Conservation (phyloP, 2,797 vertebrate genomes). For the Serranus cabrilla region DNA sequence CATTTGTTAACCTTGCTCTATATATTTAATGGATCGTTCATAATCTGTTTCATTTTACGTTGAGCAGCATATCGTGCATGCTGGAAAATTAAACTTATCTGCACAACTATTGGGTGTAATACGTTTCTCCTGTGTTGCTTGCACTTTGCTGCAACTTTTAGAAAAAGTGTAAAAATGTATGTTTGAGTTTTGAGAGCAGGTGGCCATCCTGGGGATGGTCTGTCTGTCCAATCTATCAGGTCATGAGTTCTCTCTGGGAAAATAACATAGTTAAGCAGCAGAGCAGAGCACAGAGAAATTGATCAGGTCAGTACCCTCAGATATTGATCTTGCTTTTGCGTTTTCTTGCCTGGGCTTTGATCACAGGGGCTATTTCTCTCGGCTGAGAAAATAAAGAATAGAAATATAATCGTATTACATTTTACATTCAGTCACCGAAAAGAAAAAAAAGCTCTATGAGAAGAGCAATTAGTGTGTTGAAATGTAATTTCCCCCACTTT, state of each 20-base stretch:
- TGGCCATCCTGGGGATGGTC: conserved; percentile 54
- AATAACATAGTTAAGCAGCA: conserved; percentile 44
- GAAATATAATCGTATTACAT: neutral
- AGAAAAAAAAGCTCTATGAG: conserved; percentile 1
- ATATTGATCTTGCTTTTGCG: conserved; percentile 45
- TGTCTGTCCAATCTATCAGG: conserved; percentile 73
- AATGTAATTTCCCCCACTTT: conserved; percentile 53
- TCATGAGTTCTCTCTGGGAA: conserved; percentile 61
- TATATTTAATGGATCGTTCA: neutral
- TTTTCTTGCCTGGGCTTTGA: conserved; percentile 30
- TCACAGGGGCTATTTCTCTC: conserved; percentile 31
- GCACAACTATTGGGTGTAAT: neutral
- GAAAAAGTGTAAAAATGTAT: conserved; percentile 29
- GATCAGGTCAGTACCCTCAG: conserved; percentile 46
- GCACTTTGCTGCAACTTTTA: conserved; percentile 27
- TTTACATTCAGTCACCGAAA: neutral
- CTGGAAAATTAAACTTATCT: neutral
- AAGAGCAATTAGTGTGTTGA: conserved; percentile 46
- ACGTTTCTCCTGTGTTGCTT: neutral
- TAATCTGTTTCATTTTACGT: neutral
- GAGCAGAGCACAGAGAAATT: conserved; percentile 40
- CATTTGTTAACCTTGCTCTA: neutral
- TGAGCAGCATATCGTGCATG: neutral
- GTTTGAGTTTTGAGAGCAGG: conserved; percentile 48
- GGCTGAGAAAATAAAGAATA: conserved; percentile 8